Base-by-base conservation (phyloP, 2,797 vertebrate genomes). In the Danio aesculapii region DNA sequence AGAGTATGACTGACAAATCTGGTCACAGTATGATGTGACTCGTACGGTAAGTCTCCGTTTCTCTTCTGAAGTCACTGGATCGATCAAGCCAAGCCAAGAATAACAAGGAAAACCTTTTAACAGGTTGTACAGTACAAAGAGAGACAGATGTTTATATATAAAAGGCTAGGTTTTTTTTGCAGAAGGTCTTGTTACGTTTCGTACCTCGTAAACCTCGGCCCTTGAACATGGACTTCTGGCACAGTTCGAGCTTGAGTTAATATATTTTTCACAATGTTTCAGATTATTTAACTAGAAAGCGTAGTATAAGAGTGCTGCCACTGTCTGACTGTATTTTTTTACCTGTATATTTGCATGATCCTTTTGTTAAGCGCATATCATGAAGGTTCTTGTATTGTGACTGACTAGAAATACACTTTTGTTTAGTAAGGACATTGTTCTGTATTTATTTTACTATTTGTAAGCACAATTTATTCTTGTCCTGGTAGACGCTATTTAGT, bases 141-240 rank as follows among this genome's bases (percentile, higher is more conserved):
- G 87, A 87, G 87, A 84, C 61, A 72, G 53, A 69, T 90, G 87
- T 87, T 76, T 85, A 86, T 86, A 79, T 81, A 66, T 91, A 87
- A 89, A 88, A 77, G 66, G 79, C 70, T 92, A 89, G 88, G 3
- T 1, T 30, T 72, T 86, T 86, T 63, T 73, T n/a, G 87, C 58
- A 10, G 44, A 30, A 80, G 43, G 61, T 59, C 61, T 72, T 52
- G 17, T 64, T 57, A 55, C n/a, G 68, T 73, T 81, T 62, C 64
- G 49, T 69, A 69, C 19, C 14, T 1, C 13, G 13, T 49, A 59
- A 52, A 67, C n/a, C 50, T 58, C 64, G 10, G 44, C 73, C 64
- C 62, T 63, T 62, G 62, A 83, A 83, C 63, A 44, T 64, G 47
- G 80, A 80, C 67, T 74, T 73, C 73, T 72, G 78, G 44, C 46